Base-by-base conservation (phyloP, 2,888 invertebrate genomes). In the Sthenelais limicola region DNA sequence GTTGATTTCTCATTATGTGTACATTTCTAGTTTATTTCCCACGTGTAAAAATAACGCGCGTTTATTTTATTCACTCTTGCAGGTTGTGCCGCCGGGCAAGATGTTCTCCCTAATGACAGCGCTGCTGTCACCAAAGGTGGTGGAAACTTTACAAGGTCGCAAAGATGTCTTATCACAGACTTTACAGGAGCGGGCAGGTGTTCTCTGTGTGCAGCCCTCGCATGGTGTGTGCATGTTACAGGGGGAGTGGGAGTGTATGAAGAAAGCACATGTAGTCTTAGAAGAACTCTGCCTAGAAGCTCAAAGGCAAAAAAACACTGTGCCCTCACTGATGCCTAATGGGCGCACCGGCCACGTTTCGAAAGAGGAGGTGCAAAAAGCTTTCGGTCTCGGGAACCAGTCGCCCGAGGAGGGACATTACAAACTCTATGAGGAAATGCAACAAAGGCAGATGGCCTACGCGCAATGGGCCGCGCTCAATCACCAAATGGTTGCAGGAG, bases 161-260 rank as follows among this genome's bases (percentile, higher is more conserved):
- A 74, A 74, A 49, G 74, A 74, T 15, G 58, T 68, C 3, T 33
- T 76, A 43, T 54, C 62, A 33, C 69, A 58, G 52, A 73, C 74
- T 18, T 47, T 77, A 32, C 62, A 51, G 30, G 72, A 75, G 26
- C 69, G 73, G 30, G 77, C 77, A 9, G 69, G 71, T 24, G 75
- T 77, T 38, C 48, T 75, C 24, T 77, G 77, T 43, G 56, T 75
- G 32, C 75, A 75, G 62, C 73, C 74, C 15, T 62, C 72, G 30
- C 56, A 72, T 26, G 56, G 67, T 9, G 51, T 75, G 48, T 77
- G 77, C 68, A 56, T 77, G 49, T 67, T 77, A 18, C 76, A 77
- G 71, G 77, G 77, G 28, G 75, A 77, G 33, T 77, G 77, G 77
- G 72, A 75, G 68, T 76, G 77, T 52, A 69, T 77, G 51, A 77